phyloP scores from a whole-genome alignment of 1,140 invertebrate species.

The Pararge aegeria region DNA sequence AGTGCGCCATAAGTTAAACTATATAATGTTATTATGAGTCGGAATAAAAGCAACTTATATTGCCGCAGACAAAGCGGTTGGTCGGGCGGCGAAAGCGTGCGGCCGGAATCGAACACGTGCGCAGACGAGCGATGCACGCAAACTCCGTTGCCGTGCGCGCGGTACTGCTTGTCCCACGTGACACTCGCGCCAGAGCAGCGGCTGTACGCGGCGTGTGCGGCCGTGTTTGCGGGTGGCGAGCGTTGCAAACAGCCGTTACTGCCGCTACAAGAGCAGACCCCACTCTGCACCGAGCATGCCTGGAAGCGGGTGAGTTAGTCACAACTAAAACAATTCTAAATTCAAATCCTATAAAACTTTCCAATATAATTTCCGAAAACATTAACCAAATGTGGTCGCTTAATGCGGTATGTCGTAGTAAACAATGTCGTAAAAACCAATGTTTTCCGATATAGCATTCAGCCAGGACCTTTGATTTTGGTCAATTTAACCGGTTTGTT shows the following conservation, averaged over 20 bases:
- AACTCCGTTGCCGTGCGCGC: slow-evolving; percentile 88
- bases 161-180: slow-evolving; percentile 92
- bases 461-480: no score
- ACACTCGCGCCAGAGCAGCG: slow-evolving; percentile 93
- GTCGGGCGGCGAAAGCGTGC: slow-evolving; percentile 59
- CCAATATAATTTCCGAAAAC: no score
- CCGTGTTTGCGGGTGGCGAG: slow-evolving; percentile 92
- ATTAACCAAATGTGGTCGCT: no score
- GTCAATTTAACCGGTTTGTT: no score
- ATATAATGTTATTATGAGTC: no score
- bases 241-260: slow-evolving; percentile 94
- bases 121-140: slow-evolving; percentile 78
- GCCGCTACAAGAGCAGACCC: slow-evolving; percentile 90
- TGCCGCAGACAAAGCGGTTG: slow-evolving; percentile 50
- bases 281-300: slow-evolving; percentile 91
- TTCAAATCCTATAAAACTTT: not conserved
- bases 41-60: no score
- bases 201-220: slow-evolving; percentile 93
- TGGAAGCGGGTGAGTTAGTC: slow-evolving; percentile 82
- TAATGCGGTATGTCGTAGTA: no score
- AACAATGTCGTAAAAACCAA: no score
- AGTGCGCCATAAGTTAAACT: no score
- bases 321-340: not conserved
- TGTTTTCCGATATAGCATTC: no score
- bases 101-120: slow-evolving; percentile 37